A percentile compares a stretch with the other conserved stretches of the same genome.
These are phyloP conservation scores for Tricholauxania praeusta DNA, from an alignment of 2,888 invertebrate species.

Conservation along the genomic window DNA sequence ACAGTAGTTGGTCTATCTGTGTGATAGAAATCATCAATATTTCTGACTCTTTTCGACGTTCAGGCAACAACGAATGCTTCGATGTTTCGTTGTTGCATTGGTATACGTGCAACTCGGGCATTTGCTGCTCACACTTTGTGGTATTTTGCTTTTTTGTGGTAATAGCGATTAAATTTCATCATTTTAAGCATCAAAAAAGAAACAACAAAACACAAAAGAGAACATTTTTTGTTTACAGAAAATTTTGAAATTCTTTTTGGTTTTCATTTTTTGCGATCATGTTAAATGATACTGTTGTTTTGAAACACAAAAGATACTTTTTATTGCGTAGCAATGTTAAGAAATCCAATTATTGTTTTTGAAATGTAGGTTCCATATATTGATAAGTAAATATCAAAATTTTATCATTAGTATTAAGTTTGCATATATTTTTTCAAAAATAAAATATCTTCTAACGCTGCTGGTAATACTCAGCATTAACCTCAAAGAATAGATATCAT, in stretches of 20 bases:
- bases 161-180: conserved; percentile 32
- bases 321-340: too few species aligned
- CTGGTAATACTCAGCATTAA: too few species aligned
- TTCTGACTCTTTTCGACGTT: neutral
- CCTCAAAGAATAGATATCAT: too few species aligned
- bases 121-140: neutral
- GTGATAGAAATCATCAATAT: neutral
- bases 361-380: too few species aligned
- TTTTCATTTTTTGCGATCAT: conserved; percentile 19
- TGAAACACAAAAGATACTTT: neutral
- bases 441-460: too few species aligned
- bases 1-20: neutral
- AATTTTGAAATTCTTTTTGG: conserved; percentile 32
- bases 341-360: too few species aligned
- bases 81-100: neutral
- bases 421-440: too few species aligned
- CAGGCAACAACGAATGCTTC: neutral
- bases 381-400: too few species aligned
- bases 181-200: conserved; percentile 7
- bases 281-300: neutral
- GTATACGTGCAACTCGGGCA: neutral
- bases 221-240: conserved; percentile 33
- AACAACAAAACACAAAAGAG: conserved; percentile 15
- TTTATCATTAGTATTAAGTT: too few species aligned
- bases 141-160: conserved; percentile 18